Evolutionary conservation across 2,888 invertebrate genomes (phyloP).

Genomic region (Microctonus aethiopoides): DNA sequence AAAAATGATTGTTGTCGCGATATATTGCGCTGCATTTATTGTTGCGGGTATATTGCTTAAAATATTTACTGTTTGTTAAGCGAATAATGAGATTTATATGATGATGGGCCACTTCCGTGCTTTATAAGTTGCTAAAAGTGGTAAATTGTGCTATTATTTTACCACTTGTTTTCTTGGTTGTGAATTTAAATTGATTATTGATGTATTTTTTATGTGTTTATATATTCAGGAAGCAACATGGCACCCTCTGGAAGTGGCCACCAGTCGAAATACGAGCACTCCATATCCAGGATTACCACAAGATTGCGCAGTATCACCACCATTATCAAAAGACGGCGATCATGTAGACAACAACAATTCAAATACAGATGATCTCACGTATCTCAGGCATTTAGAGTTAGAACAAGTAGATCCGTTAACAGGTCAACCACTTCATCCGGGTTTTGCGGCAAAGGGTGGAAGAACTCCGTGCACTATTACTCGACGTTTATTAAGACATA

Average conservation of each 20-base stretch:
- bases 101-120: neutral
- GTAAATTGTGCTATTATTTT: neutral
- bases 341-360: conserved; percentile 63
- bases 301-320: conserved; percentile 61
- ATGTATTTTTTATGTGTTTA: conserved; percentile 5
- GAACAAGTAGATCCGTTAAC: conserved; percentile 80
- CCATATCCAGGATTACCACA: conserved; percentile 56
- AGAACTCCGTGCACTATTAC: conserved; percentile 88
- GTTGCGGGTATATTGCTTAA: conserved; percentile 60
- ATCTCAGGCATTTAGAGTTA: conserved; percentile 79
- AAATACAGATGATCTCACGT: conserved; percentile 65
- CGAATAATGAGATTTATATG: neutral
- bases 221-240: conserved; percentile 64
- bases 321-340: conserved; percentile 57
- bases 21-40: conserved; percentile 62
- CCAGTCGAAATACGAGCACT: conserved; percentile 67
- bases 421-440: conserved; percentile 64
- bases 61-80: conserved; percentile 59
- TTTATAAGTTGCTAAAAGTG: conserved; percentile 23
- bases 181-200: neutral
- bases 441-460: conserved; percentile 72
- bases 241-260: conserved; percentile 65
- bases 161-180: neutral
- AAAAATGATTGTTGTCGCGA: conserved; percentile 63
- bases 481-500: conserved; percentile 70